Evolutionary conservation across 1,140 invertebrate species (phyloP), one percentile per base, ranked within the genome.

Genomic region (Drosophila burlai): DNA sequence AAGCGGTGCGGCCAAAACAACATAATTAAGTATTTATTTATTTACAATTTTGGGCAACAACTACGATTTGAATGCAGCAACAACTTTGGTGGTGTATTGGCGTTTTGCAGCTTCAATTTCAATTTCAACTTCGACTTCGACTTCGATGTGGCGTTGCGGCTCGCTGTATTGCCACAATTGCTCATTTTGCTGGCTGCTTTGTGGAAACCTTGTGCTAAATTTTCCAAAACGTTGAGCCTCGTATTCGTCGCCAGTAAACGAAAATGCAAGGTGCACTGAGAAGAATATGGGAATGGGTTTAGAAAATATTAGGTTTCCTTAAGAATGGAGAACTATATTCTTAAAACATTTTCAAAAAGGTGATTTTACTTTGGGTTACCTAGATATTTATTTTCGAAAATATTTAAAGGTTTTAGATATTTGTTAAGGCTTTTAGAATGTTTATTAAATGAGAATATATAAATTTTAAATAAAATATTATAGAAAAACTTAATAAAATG

Each of bases 11-110:
- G 67, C 72, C 84, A 73, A 89, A 80, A 90, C 85, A 89, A 89
- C 85, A 89, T 89, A 89, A 89, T 89, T 89, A 89, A 89, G 85
- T 89, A 90, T 89, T 89, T 89, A 90, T 89, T 89, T 89, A 90
- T 89, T 89, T 89, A 85, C 85, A 84, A 84, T 90, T 89, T 89
- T 90, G 85, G 85, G 85, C 84, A 89, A 90, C 65, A 80, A 81
- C 81, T 57, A 57, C 46, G 46, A 72, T 43, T 73, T 73, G 69
- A 73, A 73, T 73, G 67, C 80, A 52, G 46, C 60, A 66, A 66
- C 65, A 50, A 54, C 54, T 59, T 60, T 68, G 43, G 42, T 36
- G 50, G 55, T 36, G 57, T 49, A 52, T 58, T 72, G 71, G 66
- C 72, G 76, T 74, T 83, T 86, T 79, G 84, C 80, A 89, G 85